phyloP scores from a whole-genome alignment of 2,113 vertebrate species.

The Ictalurus furcatus region DNA sequence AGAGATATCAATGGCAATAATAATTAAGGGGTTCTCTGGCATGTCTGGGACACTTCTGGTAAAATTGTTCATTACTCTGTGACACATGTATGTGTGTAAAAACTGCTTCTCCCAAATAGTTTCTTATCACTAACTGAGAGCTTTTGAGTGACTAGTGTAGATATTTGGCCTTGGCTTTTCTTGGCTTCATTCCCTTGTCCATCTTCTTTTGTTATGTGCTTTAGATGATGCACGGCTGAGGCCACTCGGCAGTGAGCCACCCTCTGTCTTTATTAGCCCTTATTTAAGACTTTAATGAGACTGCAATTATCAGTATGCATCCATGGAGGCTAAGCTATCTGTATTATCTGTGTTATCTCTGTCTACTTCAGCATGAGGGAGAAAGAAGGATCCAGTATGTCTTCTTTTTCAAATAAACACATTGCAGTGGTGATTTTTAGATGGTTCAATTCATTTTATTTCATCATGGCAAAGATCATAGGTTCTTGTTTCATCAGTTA shows the following conservation, averaged over 20 bases:
- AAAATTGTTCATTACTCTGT: not conserved
- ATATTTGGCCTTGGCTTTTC: not conserved
- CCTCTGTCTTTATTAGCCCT: constrained; percentile 22
- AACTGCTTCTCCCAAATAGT: not conserved
- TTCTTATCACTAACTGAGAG: not conserved
- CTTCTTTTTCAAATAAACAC: not conserved
- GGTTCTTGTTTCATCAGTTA: not conserved
- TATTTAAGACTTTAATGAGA: constrained; percentile 44
- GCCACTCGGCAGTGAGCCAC: not conserved
- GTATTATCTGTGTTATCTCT: not conserved
- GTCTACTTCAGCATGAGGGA: not conserved
- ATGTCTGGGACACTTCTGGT: not conserved
- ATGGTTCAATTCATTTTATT: not conserved
- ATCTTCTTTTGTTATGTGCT: not conserved
- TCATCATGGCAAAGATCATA: not conserved
- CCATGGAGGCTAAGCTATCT: not conserved
- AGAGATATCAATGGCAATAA: not conserved
- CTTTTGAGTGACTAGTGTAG: not conserved
- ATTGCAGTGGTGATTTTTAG: not conserved
- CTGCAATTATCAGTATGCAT: constrained; percentile 1
- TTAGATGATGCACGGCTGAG: constrained; percentile 17
- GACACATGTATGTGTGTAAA: not conserved
- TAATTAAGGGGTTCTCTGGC: not conserved
- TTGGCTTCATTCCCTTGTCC: not conserved
- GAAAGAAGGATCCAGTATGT: too few relatives aligned